phyloP scores from a whole-genome alignment of 2,113 vertebrate species.

The Thymallus thymallus region DNA sequence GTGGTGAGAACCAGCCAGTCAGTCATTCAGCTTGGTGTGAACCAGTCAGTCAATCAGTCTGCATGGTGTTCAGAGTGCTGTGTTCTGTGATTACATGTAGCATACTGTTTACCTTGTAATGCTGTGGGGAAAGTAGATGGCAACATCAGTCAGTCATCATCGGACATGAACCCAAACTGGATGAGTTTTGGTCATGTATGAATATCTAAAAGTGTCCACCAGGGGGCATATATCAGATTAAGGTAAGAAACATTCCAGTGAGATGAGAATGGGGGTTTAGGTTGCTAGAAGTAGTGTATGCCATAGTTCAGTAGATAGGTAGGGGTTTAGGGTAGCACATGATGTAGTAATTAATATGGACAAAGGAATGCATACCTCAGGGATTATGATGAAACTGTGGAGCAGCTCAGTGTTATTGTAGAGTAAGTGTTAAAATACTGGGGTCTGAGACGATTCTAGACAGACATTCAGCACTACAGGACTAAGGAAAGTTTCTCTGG shows the following conservation, averaged over 20 bases:
- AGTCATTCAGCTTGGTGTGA: neutral
- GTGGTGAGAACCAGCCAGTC: too few species aligned
- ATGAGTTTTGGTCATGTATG: neutral
- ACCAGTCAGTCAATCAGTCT: neutral
- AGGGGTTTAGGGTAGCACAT: conserved; percentile 23
- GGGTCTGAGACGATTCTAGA: conserved; percentile 44
- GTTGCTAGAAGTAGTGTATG: too few species aligned
- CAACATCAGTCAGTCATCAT: conserved; percentile 46
- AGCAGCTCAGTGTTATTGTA: conserved; percentile 34
- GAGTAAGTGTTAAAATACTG: conserved; percentile 46
- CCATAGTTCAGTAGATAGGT: too few species aligned
- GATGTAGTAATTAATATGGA: conserved; percentile 45
- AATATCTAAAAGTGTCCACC: neutral
- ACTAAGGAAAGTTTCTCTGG: neutral
- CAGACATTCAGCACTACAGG: neutral
- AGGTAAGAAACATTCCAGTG: conserved; percentile 15
- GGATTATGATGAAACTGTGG: conserved; percentile 59
- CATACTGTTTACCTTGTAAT: conserved; percentile 55
- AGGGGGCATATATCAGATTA: neutral
- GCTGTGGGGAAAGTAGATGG: conserved; percentile 39
- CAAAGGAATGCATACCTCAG: conserved; percentile 43
- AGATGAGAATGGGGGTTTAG: conserved; percentile 20
- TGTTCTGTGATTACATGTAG: conserved; percentile 74
- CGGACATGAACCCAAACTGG: conserved; percentile 24
- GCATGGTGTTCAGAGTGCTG: conserved; percentile 37